Conservation (phyloP, 2,113 vertebrate genomes). For the Chionomys nivalis region DNA sequence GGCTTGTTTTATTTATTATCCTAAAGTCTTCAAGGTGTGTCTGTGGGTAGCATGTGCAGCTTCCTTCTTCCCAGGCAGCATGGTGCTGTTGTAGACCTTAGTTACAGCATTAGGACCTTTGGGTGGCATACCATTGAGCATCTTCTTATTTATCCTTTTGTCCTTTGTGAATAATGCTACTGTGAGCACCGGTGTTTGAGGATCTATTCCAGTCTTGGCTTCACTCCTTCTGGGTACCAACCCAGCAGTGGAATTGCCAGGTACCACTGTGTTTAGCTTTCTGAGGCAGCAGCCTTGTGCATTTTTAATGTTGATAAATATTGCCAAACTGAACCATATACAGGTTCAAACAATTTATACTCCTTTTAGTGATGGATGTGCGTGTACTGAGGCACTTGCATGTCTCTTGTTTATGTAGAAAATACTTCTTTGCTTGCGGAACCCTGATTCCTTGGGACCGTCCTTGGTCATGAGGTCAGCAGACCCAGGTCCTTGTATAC, state of each 20-base stretch:
- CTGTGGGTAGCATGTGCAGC: neutral
- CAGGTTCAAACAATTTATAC: neutral
- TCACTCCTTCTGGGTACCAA: neutral
- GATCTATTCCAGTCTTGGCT: neutral
- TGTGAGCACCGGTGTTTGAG: fast-evolving
- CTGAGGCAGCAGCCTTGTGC: neutral
- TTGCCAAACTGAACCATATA: neutral
- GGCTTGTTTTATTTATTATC: neutral
- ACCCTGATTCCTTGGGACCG: too few species aligned
- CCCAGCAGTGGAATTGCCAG: neutral
- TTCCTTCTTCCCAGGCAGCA: neutral
- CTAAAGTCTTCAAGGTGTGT: neutral
- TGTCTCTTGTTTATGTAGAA: slow-evolving; percentile 24
- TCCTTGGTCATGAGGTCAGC: neutral
- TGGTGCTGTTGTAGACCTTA: fast-evolving
- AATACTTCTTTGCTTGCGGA: neutral
- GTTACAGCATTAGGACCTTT: neutral
- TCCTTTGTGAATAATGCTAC: neutral
- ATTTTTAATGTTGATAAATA: slow-evolving; percentile 21
- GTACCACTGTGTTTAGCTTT: neutral
- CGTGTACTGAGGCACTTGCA: neutral
- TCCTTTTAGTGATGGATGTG: neutral
- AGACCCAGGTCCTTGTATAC: too few species aligned
- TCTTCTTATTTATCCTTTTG: neutral
- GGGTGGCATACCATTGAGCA: neutral